Percentiles rank a stretch among this genome's conserved stretches.
phyloP scores from a whole-genome alignment of 2,113 vertebrate species.

The Thamnaconus septentrionalis region DNA sequence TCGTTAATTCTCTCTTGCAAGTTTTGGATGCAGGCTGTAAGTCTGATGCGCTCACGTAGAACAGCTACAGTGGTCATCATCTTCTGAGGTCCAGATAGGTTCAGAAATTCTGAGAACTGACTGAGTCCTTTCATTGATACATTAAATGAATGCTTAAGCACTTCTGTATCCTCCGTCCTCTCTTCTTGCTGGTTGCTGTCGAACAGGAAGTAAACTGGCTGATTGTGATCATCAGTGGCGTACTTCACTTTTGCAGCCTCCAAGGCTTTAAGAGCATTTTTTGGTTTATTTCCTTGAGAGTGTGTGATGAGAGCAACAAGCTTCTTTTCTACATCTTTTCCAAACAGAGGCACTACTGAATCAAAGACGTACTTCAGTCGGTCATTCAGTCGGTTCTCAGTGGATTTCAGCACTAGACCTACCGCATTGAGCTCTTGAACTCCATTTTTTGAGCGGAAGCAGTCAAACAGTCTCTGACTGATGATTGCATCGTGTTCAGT shows the following conservation, averaged over 20 bases:
- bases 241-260: constrained; percentile 3
- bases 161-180: not conserved
- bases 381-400: constrained; percentile 7
- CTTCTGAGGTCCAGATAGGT: not conserved
- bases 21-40: constrained; percentile 18
- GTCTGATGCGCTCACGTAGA: not conserved
- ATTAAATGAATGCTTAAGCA: not conserved
- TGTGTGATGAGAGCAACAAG: constrained; percentile 11
- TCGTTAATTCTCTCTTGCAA: not conserved
- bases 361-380: constrained; percentile 12
- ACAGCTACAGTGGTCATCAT: not conserved
- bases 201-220: constrained; percentile 21
- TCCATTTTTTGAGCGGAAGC: constrained; percentile 6
- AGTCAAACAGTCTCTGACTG: not conserved
- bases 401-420: constrained; percentile 35
- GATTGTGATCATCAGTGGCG: constrained; percentile 6
- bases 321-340: constrained; percentile 16
- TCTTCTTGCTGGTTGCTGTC: not conserved
- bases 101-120: not conserved
- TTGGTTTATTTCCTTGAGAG: not conserved
- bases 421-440: constrained; percentile 26
- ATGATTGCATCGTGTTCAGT: not conserved
- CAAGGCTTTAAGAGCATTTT: constrained; percentile 3
- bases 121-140: not conserved
- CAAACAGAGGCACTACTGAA: constrained; percentile 23